Evolutionary conservation across 2,797 vertebrate species (phyloP).

Genomic region (Bucorvus abyssinicus): DNA sequence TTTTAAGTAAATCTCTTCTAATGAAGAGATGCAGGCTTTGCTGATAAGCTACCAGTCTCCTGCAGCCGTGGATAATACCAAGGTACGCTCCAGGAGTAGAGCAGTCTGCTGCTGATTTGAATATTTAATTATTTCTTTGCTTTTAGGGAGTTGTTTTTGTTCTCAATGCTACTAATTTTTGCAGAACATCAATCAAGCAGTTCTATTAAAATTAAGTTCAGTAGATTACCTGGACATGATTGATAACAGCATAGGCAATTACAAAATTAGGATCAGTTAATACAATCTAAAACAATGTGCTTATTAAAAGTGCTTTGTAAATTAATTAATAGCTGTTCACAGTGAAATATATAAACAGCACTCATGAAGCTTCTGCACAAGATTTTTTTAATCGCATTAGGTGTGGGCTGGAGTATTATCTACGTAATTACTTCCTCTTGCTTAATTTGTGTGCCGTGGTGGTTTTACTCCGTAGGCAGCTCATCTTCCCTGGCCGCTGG

Average conservation of each 20-base stretch:
- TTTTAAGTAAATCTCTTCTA: background rate
- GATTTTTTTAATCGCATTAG: background rate
- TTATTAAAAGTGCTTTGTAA: slow-evolving; percentile 58
- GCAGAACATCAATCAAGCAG: background rate
- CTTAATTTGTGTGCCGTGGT: background rate
- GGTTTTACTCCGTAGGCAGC: background rate
- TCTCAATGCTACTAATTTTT: slow-evolving; percentile 17
- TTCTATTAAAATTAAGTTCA: slow-evolving; percentile 50
- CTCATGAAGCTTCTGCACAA: background rate
- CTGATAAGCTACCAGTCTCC: slow-evolving; percentile 2
- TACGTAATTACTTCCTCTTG: background rate
- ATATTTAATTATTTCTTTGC: slow-evolving; percentile 38
- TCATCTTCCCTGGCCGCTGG: background rate
- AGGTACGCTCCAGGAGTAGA: background rate
- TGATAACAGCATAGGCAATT: slow-evolving; percentile 64
- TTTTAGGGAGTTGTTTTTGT: slow-evolving; percentile 15
- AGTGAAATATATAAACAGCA: background rate
- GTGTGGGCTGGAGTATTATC: background rate
- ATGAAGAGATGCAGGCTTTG: background rate
- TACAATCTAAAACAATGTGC: slow-evolving; percentile 61
- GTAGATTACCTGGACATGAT: slow-evolving; percentile 64
- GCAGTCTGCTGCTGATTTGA: slow-evolving; percentile 7
- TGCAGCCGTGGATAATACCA: slow-evolving; percentile 1
- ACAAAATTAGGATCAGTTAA: slow-evolving; percentile 61
- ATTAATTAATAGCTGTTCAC: slow-evolving; percentile 39